Percentiles rank a stretch among this genome's conserved stretches.
These are phyloP conservation scores for Drosophila neotestacea DNA, from an alignment of 2,888 invertebrate genomes.

Conservation along the genomic window DNA sequence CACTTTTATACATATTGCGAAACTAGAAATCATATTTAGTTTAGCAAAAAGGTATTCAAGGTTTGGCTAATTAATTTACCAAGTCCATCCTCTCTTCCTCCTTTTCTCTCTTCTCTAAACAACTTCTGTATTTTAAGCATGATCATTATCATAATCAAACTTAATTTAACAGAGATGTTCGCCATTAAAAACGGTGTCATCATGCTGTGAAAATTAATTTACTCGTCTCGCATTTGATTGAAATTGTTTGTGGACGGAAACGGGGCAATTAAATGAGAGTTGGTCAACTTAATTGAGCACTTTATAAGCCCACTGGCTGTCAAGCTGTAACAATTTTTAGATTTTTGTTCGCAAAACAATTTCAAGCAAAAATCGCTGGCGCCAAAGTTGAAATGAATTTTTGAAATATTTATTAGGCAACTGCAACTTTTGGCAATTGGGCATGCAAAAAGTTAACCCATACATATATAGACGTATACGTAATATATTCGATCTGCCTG, in stretches of 20 bases:
- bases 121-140: neutral
- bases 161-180: constrained; percentile 32
- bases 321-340: constrained; percentile 24
- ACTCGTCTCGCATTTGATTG: constrained; percentile 12
- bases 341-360: constrained; percentile 22
- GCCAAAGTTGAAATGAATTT: constrained; percentile 48
- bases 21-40: neutral
- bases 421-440: constrained; percentile 58
- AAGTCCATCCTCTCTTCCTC: neutral
- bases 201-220: constrained; percentile 47
- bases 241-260: constrained; percentile 17
- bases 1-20: neutral
- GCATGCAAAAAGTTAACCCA: constrained; percentile 55
- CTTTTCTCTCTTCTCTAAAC: neutral
- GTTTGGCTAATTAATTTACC: neutral
- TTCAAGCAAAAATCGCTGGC: constrained; percentile 13
- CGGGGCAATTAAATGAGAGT: constrained; percentile 18
- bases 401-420: constrained; percentile 67
- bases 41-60: neutral
- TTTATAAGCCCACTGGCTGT: constrained; percentile 16
- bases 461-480: constrained; percentile 22
- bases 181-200: constrained; percentile 22
- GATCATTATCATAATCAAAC: constrained; percentile 40
- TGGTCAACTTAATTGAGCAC: constrained; percentile 52
- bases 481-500: constrained; percentile 30